A percentile compares a stretch with the other conserved stretches of the same genome.
Conservation (phyloP, 2,888 invertebrate genomes). For the Drosophila prolongata region DNA sequence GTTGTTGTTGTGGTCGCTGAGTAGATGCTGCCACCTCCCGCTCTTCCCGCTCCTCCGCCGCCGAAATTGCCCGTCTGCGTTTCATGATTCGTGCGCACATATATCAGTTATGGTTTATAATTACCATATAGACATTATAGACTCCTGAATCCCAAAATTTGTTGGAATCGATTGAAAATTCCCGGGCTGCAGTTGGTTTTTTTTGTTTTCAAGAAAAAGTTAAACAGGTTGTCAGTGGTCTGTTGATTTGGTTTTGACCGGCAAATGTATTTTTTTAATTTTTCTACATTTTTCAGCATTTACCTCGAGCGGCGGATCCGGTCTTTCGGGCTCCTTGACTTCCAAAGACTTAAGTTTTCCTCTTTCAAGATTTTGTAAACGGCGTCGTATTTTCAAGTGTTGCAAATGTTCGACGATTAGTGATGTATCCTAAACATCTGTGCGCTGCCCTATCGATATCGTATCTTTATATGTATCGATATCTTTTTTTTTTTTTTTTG, state of each 20-base stretch:
- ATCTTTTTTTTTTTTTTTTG: background rate
- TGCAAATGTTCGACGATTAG: background rate
- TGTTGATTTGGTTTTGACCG: too few relatives aligned
- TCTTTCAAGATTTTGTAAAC: background rate
- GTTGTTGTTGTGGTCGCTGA: too few relatives aligned
- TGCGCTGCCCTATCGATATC: background rate
- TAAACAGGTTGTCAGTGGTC: too few relatives aligned
- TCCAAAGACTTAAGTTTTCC: background rate
- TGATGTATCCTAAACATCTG: conserved; percentile 9
- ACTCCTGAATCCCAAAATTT: background rate
- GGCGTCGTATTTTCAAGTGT: conserved; percentile 1
- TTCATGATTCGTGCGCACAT: too few relatives aligned
- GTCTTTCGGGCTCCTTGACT: too few relatives aligned
- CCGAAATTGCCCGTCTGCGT: too few relatives aligned
- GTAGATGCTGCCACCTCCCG: too few relatives aligned
- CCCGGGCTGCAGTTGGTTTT: background rate
- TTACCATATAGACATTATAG: too few relatives aligned
- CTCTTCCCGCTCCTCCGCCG: too few relatives aligned
- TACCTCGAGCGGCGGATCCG: background rate
- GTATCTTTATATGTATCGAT: background rate
- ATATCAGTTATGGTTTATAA: too few relatives aligned
- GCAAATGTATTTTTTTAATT: background rate
- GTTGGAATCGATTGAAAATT: background rate
- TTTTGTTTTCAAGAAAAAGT: too few relatives aligned
- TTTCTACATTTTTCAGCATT: background rate